These are phyloP conservation scores for Nannobrachium achirus DNA, from an alignment of 2,113 vertebrate species.

Conservation along the genomic window DNA sequence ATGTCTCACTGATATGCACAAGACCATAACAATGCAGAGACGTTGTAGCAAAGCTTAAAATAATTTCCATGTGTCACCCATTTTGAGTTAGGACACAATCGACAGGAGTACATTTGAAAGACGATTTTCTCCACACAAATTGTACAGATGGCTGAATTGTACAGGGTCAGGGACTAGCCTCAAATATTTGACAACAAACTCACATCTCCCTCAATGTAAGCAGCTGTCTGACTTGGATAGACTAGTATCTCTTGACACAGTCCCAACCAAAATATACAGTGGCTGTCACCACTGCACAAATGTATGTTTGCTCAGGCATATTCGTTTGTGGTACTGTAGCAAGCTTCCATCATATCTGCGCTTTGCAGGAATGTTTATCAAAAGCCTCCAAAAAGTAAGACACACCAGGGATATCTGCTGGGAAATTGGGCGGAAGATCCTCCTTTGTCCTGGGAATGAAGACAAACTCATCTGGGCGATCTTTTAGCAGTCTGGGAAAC, in stretches of 20 bases:
- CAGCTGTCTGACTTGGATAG: slow-evolving; percentile 39
- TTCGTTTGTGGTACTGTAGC: slow-evolving; percentile 33
- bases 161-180: slow-evolving; percentile 49
- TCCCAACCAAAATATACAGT: slow-evolving; percentile 43
- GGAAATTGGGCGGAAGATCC: slow-evolving; percentile 96
- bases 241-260: slow-evolving; percentile 52
- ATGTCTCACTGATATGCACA: neutral
- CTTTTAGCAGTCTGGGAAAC: slow-evolving; percentile 88
- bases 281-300: slow-evolving; percentile 31
- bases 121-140: slow-evolving; percentile 34
- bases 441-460: slow-evolving; percentile 93
- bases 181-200: slow-evolving; percentile 48
- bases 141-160: slow-evolving; percentile 47
- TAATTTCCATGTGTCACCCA: slow-evolving; percentile 23
- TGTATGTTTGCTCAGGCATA: slow-evolving; percentile 30
- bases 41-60: neutral
- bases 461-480: slow-evolving; percentile 89
- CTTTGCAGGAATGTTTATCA: slow-evolving; percentile 67
- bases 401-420: slow-evolving; percentile 93
- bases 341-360: slow-evolving; percentile 50
- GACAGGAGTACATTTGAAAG: slow-evolving; percentile 29
- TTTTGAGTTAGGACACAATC: slow-evolving; percentile 38
- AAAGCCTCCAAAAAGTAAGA: slow-evolving; percentile 95
- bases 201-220: slow-evolving; percentile 47
- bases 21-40: neutral